phyloP scores from a whole-genome alignment of 1,140 invertebrate species.

The Eumaeus atala region DNA sequence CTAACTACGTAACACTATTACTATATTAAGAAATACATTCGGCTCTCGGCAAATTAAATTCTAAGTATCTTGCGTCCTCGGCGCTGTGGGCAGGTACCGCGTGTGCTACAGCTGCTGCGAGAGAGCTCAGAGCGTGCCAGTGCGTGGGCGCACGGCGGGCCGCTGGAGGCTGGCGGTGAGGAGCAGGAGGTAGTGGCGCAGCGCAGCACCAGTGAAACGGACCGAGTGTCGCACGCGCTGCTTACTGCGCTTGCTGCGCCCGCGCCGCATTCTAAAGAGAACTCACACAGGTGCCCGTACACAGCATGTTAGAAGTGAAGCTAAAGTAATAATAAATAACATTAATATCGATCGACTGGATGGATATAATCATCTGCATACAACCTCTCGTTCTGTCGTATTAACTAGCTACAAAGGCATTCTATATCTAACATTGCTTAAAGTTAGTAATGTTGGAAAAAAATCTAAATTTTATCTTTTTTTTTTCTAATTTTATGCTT shows the following conservation, averaged over 20 bases:
- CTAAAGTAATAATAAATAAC: too few relatives aligned
- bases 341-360: too few relatives aligned
- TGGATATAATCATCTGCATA: too few relatives aligned
- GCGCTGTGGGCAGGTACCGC: slow-evolving; percentile 52
- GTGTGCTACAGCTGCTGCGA: slow-evolving; percentile 59
- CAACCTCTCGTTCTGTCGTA: too few relatives aligned
- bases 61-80: not conserved
- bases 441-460: too few relatives aligned
- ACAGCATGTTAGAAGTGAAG: too few relatives aligned
- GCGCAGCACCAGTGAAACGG: slow-evolving; percentile 77
- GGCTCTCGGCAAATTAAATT: not conserved
- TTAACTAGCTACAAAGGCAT: too few relatives aligned
- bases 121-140: slow-evolving; percentile 27
- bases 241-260: slow-evolving; percentile 82
- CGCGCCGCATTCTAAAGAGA: slow-evolving; percentile 66
- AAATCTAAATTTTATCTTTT: too few relatives aligned
- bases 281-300: slow-evolving; percentile 46
- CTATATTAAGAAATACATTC: too few relatives aligned
- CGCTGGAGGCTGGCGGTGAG: slow-evolving; percentile 8
- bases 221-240: slow-evolving; percentile 86
- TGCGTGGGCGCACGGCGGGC: not conserved
- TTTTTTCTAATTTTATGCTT: too few relatives aligned
- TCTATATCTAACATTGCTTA: too few relatives aligned
- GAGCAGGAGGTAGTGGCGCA: slow-evolving; percentile 35
- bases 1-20: too few relatives aligned